Evolutionary conservation across 2,888 invertebrate genomes (phyloP).

Genomic region (Scaptomyza parva): DNA sequence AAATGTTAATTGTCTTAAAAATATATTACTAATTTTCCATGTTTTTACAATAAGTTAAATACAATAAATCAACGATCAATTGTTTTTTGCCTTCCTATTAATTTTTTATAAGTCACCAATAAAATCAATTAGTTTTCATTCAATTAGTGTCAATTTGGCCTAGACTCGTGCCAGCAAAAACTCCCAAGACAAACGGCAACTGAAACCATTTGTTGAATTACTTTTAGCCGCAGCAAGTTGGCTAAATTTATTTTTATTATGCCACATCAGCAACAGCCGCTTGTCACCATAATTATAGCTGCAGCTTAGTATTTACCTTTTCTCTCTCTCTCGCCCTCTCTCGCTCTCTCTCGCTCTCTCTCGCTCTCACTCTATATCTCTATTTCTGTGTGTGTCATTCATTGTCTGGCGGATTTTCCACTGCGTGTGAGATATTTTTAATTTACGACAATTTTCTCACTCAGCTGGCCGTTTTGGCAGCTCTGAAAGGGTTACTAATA

Average conservation of each 20-base stretch:
- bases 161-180: constrained; percentile 50
- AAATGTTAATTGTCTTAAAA: no score
- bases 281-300: constrained; percentile 68
- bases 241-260: constrained; percentile 57
- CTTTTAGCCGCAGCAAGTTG: constrained; percentile 36
- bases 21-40: no score
- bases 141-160: constrained; percentile 15
- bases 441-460: constrained; percentile 34
- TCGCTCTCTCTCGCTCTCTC: neutral
- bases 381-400: constrained; percentile 36
- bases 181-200: constrained; percentile 11
- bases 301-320: constrained; percentile 29
- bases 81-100: neutral
- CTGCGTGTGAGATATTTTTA: constrained; percentile 29
- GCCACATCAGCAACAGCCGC: constrained; percentile 31
- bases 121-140: neutral
- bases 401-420: constrained; percentile 42
- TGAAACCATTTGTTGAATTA: constrained; percentile 33
- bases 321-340: constrained; percentile 3
- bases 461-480: constrained; percentile 37
- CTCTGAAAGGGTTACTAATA: constrained; percentile 68
- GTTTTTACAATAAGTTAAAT: no score
- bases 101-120: neutral
- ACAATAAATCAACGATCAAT: neutral
- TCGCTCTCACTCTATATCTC: no score